Base-by-base conservation (phyloP, 1,140 invertebrate species). In the Cydia amplana region DNA sequence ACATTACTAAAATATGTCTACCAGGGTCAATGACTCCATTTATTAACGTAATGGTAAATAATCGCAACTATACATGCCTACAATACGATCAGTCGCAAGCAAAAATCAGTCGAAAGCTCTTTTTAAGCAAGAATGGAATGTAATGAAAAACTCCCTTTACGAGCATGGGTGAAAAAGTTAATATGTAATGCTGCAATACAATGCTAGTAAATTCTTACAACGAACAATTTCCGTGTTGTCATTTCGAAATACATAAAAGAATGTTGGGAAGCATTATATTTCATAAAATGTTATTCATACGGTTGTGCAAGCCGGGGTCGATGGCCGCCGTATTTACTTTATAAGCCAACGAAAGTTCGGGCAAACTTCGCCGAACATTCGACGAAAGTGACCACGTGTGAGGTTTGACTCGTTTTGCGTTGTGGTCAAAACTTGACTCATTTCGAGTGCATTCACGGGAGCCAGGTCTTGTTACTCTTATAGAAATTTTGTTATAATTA, bases 291-390 rank as follows among this genome's bases (percentile, higher is more conserved):
- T 85, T 78, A 77, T 85, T 81, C 77, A 72, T 73, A 85, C 65
- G 65, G 87, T 88, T 87, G 87, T 88, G 83, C 75, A 80, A 78
- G 75, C 75, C 73, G 77, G 78, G 89, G 89, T 92, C 89, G 84
- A 87, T 91, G 90, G 89, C 90, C 86, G 81, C 86, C 40, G 73
- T 91, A 85, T 90, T 90, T 90, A 87, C 85, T 84, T 88, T 87
- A 88, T 86, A 80, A 81, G 75, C 85, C 82, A 85, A 80, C 84
- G 82, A 87, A 85, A 87, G 80, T 83, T 81, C 78, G 36, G 70
- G 25, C 72, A n/a, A 73, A 73, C 72, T 73, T 73, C 64, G 10
- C 63, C 28, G 72, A 14, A 25, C 10, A 25, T 10, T 16, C 40
- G 40, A 73, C 36, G 65, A 70, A 70, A 70, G 65, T 70, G 65